Percentiles rank a stretch among this genome's conserved stretches.
These are phyloP conservation scores for Sebastes taczanowskii DNA, from an alignment of 2,797 vertebrate genomes.

Conservation along the genomic window DNA sequence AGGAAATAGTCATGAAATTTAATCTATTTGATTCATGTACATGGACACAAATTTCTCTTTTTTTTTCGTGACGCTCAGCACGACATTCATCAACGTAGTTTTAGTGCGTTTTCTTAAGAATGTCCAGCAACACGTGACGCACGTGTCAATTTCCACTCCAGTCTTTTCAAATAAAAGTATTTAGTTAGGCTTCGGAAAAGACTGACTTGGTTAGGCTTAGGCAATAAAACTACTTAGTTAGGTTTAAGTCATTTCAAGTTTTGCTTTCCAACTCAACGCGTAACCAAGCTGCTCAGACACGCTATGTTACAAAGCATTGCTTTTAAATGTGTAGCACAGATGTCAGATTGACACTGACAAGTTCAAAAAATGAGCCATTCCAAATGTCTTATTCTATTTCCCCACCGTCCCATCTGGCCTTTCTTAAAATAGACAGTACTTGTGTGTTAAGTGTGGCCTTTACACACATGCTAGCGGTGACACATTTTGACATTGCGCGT, in stretches of 20 bases:
- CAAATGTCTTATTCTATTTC: background rate
- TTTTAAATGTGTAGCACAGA: background rate
- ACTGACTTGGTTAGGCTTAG: no score
- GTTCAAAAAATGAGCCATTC: background rate
- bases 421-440: slow-evolving; percentile 15
- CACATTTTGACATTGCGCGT: background rate
- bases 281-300: background rate
- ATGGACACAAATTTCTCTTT: no score
- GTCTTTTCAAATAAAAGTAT: no score
- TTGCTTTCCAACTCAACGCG: background rate
- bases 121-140: no score
- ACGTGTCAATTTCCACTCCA: no score
- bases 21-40: no score
- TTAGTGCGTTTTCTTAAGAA: no score
- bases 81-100: no score
- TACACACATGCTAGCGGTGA: background rate
- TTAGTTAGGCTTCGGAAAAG: no score
- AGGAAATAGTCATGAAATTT: no score
- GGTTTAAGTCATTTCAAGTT: background rate
- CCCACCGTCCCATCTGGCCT: background rate
- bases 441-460: slow-evolving; percentile 3
- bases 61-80: no score
- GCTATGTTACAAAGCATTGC: background rate
- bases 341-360: background rate
- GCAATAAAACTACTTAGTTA: no score